Evolutionary conservation across 2,888 invertebrate genomes (phyloP), one percentile per base, ranked within the genome.

Genomic region (Parnassius apollo): DNA sequence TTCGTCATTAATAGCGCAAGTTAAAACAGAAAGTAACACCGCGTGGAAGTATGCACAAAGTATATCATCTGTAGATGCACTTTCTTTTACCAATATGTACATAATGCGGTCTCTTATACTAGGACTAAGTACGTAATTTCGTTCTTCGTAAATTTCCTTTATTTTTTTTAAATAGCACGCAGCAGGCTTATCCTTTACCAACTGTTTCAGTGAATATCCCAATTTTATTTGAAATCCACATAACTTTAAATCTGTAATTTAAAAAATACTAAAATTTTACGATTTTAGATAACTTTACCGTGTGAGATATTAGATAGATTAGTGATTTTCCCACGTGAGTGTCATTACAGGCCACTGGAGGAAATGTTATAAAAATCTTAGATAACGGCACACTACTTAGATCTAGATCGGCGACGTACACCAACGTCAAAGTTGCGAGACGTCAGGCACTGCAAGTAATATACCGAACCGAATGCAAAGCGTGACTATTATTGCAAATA

Each of bases 31-130:
- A 22, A 94, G 84, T 60, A 95, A 77, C 42, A 94, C 92, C 7
- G 95, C 95, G 74, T 96, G 94, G 70, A 95, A 95, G 77, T 95
- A 96, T 7, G 94, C 94, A 74, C 93, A 91, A 10, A 96, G 75
- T n/a, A 95, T 85, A 69, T 94, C 94, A 57, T 82, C 81, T 1
- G 92, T 75, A 0, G 74, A 76, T 25, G 93, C 91, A n/a, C 89
- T 80, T 56, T 92, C 88, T 64, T 92, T 89, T 1, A 96, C 76
- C 46, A 92, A 77, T 22, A 96, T 86, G 75, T 92, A 88, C 73
- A 96, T 93, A 35, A 76, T 85, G 65, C 84, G 85, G 4, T 76
- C 77, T 50, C 82, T 70, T 11, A 90, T 69, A 75, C 93, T 85
- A 2, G 93, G 88, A 2, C 94, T 66, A 50, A 95, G 75, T 18